Evolutionary conservation across 2,888 invertebrate genomes (phyloP).

Genomic region (Cephus pulcher): DNA sequence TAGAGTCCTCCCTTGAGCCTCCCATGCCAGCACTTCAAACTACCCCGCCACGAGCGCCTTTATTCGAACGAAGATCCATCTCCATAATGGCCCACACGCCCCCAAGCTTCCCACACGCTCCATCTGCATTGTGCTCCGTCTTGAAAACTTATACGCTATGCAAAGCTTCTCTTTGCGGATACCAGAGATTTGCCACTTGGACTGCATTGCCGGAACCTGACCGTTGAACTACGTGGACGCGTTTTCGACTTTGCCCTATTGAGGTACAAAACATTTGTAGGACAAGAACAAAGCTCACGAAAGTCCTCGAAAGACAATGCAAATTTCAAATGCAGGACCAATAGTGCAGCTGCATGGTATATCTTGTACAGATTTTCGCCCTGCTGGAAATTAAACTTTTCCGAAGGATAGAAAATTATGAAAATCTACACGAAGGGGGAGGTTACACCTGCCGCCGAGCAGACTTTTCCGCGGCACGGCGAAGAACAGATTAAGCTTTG

Average conservation of each 20-base stretch:
- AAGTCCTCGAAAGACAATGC: not conserved
- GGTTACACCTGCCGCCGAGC: conserved; percentile 46
- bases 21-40: conserved; percentile 45
- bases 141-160: conserved; percentile 27
- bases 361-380: not conserved
- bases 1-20: conserved; percentile 17
- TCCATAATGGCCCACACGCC: conserved; percentile 61
- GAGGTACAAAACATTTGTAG: not conserved
- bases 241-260: not conserved
- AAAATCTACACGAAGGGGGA: conserved; percentile 45
- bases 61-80: conserved; percentile 63
- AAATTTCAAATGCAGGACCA: not conserved
- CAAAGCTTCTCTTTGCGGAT: not conserved
- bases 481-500: conserved; percentile 62
- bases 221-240: not conserved
- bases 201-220: not conserved
- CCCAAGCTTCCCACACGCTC: conserved; percentile 51
- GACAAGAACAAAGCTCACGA: not conserved
- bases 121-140: conserved; percentile 37
- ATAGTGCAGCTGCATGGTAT: not conserved
- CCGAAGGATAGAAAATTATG: conserved; percentile 52
- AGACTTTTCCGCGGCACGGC: conserved; percentile 44
- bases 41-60: conserved; percentile 49
- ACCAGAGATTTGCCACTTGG: not conserved
- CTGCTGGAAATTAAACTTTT: conserved; percentile 30